Evolutionary conservation across 2,113 vertebrate genomes (phyloP).

Genomic region (Lepisosteus osseus): DNA sequence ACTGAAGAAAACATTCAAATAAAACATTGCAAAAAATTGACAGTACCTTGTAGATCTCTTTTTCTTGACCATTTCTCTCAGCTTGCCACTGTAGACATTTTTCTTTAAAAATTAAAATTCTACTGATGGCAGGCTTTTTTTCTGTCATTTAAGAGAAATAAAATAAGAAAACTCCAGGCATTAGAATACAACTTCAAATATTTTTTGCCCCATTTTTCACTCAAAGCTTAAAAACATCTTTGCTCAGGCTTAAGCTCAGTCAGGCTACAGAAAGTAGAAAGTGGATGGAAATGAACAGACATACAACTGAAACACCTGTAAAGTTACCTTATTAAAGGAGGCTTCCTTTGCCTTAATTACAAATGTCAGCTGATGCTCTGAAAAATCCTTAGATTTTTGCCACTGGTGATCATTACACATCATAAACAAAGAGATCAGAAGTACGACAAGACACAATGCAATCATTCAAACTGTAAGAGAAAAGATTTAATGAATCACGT

Average conservation of each 20-base stretch:
- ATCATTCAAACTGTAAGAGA: neutral
- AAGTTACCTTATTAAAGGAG: no score
- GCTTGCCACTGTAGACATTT: conserved; percentile 78
- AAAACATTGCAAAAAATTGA: neutral
- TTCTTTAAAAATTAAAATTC: conserved; percentile 58
- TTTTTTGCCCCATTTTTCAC: no score
- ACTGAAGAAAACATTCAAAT: no score
- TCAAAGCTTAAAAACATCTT: no score
- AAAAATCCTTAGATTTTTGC: no score
- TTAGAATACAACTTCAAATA: neutral
- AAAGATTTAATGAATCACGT: neutral
- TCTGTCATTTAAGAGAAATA: conserved; percentile 39
- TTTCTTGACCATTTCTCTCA: conserved; percentile 48
- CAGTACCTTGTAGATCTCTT: conserved; percentile 60
- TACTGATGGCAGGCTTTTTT: conserved; percentile 56
- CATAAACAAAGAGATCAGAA: neutral
- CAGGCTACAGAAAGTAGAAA: no score
- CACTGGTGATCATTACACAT: no score
- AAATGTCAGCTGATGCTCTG: no score
- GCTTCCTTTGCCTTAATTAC: no score
- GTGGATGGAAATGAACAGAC: no score
- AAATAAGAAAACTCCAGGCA: neutral
- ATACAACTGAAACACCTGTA: no score
- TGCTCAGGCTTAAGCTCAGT: no score
- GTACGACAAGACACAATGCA: neutral